Percentiles rank a stretch among this genome's conserved stretches.
Evolutionary conservation across 2,113 vertebrate genomes (phyloP).

Genomic region (Peromyscus californicus): DNA sequence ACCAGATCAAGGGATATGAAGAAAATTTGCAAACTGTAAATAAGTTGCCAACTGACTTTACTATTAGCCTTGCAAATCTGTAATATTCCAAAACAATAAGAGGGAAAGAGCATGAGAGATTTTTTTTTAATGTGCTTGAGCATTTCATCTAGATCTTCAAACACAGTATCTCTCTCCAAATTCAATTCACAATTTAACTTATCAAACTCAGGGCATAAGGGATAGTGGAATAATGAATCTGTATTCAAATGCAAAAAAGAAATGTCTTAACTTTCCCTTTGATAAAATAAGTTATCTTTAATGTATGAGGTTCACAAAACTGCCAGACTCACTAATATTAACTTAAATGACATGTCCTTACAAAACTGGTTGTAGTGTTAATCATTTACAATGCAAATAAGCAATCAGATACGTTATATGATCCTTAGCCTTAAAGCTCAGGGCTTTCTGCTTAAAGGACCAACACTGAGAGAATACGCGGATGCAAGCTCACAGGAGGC

Average conservation of each 20-base stretch:
- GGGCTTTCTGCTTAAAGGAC: neutral
- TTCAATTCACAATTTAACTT: slow-evolving; percentile 43
- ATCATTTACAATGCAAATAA: slow-evolving; percentile 70
- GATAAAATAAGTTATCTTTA: slow-evolving; percentile 51
- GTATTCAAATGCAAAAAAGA: slow-evolving; percentile 33
- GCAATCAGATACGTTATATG: slow-evolving; percentile 59
- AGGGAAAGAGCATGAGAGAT: neutral
- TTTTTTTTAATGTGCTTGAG: neutral
- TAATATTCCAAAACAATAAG: slow-evolving; percentile 42
- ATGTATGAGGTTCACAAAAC: slow-evolving; percentile 38
- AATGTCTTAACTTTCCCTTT: slow-evolving; percentile 5
- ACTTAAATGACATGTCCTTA: slow-evolving; percentile 57
- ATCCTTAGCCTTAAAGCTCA: slow-evolving; percentile 28
- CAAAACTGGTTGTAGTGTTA: slow-evolving; percentile 50
- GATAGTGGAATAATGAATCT: neutral
- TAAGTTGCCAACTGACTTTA: neutral
- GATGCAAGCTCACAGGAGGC: slow-evolving; percentile 6
- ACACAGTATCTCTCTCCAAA: neutral
- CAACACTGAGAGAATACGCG: neutral
- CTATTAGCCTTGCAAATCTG: slow-evolving; percentile 8
- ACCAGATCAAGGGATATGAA: neutral
- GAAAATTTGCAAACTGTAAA: slow-evolving; percentile 29
- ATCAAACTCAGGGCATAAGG: slow-evolving; percentile 2
- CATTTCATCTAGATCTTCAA: slow-evolving; percentile 50
- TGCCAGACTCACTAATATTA: slow-evolving; percentile 41